These are phyloP conservation scores for Herpailurus yagouaroundi DNA, from an alignment of 2,113 vertebrate species.

Conservation along the genomic window DNA sequence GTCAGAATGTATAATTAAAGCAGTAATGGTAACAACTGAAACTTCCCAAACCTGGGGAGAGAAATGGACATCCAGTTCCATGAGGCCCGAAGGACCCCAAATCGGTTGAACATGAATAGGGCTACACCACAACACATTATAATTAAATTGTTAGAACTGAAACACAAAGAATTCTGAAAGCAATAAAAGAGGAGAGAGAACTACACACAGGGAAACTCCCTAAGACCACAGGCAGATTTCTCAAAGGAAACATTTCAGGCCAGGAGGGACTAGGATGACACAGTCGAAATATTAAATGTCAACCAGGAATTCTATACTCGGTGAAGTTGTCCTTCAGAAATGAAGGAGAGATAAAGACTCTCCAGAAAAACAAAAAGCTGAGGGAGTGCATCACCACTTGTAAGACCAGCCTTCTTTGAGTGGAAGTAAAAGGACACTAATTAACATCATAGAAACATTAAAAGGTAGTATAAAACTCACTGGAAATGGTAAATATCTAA, in stretches of 20 bases:
- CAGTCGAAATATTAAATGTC: not conserved
- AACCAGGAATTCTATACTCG: not conserved
- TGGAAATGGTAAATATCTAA: not conserved
- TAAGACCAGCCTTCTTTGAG: not conserved
- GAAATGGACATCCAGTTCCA: not conserved
- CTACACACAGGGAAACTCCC: not conserved
- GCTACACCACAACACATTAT: not conserved
- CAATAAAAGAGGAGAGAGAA: not conserved
- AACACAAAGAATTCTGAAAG: conserved; percentile 1
- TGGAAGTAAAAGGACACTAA: not conserved
- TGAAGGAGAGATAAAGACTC: not conserved
- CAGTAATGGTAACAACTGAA: not conserved
- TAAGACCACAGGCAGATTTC: not conserved
- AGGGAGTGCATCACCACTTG: not conserved
- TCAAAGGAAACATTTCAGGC: not conserved
- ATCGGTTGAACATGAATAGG: not conserved
- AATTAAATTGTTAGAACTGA: not conserved
- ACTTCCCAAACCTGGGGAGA: not conserved
- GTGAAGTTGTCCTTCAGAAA: not conserved
- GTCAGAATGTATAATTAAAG: not conserved
- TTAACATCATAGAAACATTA: not conserved
- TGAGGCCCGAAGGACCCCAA: not conserved
- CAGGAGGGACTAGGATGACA: not conserved
- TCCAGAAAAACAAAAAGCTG: not conserved
- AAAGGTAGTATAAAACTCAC: not conserved